Evolutionary conservation across 2,113 vertebrate species (phyloP), one percentile per base, ranked within the genome.

Genomic region (Notothenia coriiceps): DNA sequence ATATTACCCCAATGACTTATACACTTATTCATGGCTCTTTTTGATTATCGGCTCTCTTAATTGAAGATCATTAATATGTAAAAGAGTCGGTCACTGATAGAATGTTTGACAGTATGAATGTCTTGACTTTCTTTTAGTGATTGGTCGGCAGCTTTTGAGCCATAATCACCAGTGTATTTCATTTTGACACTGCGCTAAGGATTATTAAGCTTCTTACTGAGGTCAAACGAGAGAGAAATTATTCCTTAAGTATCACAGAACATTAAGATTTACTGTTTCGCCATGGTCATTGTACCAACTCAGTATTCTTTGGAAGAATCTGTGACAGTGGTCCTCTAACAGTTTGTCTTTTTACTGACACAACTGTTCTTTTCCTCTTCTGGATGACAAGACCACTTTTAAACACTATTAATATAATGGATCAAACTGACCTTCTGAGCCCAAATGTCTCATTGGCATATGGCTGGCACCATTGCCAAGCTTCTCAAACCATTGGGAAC

Each of bases 101-200:
- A 67, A 51, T 29, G 43, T 51, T 43, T 83, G 60, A 80, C 52
- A 50, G 56, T 11, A 0, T 70, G 52, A 74, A 74, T 66, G 47
- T 25, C 49, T 67, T 47, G 47, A 43, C 51, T 65, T 61, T 73
- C 56, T 64, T 80, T 84, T 50, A 5, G 70, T 64, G 55, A 77
- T 61, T 78, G 66, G 68, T 64, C 29, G 18, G 62, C 40, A 73
- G 73, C 79, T 50, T 82, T 77, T 71, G 18, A 82, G 44, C 61
- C 44, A 67, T 83, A 76, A 89, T 84, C 63, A 49, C 40, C 56
- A 33, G 13, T 67, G 74, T 70, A 82, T 80, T 82, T 91, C 79
- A 84, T 82, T 86, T 60, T 79, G 84, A 80, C 77, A 74, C 72
- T 15, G 49, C 14, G 40, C 62, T 77, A 67, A 61, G 77, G 71